Percentiles rank a stretch among this genome's conserved stretches.
Conservation (phyloP, 2,888 invertebrate species). For the Amphipyra tragopoginis region DNA sequence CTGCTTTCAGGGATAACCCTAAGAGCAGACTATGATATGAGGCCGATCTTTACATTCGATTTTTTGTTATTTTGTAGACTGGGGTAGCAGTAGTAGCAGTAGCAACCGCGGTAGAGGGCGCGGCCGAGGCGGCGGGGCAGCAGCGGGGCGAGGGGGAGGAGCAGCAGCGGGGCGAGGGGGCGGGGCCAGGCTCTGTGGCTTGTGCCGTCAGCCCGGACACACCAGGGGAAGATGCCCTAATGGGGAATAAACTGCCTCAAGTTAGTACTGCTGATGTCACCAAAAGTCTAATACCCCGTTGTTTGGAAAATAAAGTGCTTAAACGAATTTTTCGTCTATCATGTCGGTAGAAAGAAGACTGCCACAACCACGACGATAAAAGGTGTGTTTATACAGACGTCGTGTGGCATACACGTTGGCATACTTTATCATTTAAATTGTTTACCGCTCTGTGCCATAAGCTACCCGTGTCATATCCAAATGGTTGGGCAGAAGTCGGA, state of each 20-base stretch:
- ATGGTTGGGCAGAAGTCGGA: no score
- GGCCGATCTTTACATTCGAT: neutral
- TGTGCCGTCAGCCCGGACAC: slow-evolving; percentile 94
- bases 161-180: slow-evolving; percentile 46
- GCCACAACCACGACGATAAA: no score
- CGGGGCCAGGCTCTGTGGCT: slow-evolving; percentile 91
- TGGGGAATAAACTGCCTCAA: slow-evolving; percentile 15
- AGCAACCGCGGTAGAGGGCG: slow-evolving; percentile 68
- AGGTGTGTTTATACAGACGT: no score
- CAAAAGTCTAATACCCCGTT: neutral
- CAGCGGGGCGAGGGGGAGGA: slow-evolving; percentile 41
- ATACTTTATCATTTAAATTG: no score
- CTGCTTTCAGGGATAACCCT: no score
- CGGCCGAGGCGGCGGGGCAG: slow-evolving; percentile 59
- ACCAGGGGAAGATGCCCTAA: slow-evolving; percentile 90
- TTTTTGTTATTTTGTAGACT: slow-evolving; percentile 30
- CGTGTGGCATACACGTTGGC: no score
- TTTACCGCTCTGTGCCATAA: no score
- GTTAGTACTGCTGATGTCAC: neutral
- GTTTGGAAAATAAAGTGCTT: neutral
- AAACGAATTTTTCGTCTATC: neutral
- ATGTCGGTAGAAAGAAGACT: no score
- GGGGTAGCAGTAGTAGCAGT: slow-evolving; percentile 44
- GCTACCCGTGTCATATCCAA: no score
- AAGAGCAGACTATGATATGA: no score